A percentile compares a stretch with the other conserved stretches of the same genome.
Conservation (phyloP, 2,113 vertebrate species). For the Todiramphus saurophagus region DNA sequence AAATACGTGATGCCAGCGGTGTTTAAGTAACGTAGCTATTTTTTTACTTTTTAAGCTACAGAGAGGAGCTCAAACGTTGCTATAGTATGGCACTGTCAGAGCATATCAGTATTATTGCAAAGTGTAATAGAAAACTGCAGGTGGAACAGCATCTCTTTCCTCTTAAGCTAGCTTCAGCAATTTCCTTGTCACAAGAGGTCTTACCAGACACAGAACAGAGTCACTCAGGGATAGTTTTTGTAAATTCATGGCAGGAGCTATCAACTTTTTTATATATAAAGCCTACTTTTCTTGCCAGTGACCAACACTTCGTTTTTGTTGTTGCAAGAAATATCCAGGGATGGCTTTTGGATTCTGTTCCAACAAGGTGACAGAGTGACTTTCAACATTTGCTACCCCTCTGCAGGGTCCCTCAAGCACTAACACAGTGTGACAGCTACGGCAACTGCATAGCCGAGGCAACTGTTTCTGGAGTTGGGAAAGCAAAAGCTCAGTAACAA, state of each 20-base stretch:
- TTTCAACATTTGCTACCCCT: conserved; percentile 43
- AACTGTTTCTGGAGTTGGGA: not conserved
- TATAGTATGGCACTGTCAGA: conserved; percentile 20
- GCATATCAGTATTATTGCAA: conserved; percentile 51
- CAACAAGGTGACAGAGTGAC: conserved; percentile 60
- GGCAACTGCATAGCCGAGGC: not conserved
- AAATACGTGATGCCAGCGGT: conserved; percentile 73
- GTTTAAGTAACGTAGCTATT: conserved; percentile 69
- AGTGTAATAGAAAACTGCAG: conserved; percentile 5
- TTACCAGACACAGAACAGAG: conserved; percentile 27
- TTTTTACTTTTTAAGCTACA: conserved; percentile 61
- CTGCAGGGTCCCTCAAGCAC: conserved; percentile 41
- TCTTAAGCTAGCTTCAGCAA: conserved; percentile 40
- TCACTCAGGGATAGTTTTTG: conserved; percentile 61
- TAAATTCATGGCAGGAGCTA: conserved; percentile 45
- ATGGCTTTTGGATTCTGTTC: conserved; percentile 23
- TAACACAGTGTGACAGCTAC: not conserved
- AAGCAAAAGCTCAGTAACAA: conserved; percentile 38
- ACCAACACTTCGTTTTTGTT: conserved; percentile 29
- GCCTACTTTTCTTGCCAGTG: conserved; percentile 8
- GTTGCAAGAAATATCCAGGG: conserved; percentile 44
- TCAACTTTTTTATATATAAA: conserved; percentile 36
- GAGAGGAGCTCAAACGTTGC: conserved; percentile 32
- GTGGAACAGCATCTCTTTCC: conserved; percentile 34
- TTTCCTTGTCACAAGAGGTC: conserved; percentile 56